Evolutionary conservation across 1,140 invertebrate species (phyloP).

Genomic region (Popillia japonica): DNA sequence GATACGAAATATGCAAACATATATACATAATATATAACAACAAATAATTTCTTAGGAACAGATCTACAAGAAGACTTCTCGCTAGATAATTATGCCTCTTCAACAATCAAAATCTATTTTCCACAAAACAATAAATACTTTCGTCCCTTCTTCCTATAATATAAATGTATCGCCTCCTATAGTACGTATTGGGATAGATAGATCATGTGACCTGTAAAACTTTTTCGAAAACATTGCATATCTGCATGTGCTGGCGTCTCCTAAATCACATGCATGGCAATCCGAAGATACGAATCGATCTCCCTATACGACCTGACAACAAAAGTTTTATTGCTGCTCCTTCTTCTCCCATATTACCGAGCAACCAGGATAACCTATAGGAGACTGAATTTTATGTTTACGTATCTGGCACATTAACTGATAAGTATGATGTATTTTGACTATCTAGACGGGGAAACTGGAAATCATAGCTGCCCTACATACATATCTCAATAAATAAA

Average conservation of each 20-base stretch:
- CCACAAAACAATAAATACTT: not conserved
- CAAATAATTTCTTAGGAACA: too few relatives aligned
- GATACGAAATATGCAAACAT: too few relatives aligned
- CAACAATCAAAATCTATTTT: not conserved
- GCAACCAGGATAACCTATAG: not conserved
- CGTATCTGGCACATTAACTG: not conserved
- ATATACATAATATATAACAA: too few relatives aligned
- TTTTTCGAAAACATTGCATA: constrained; percentile 26
- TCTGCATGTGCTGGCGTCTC: constrained; percentile 21
- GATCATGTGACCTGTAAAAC: constrained; percentile 8
- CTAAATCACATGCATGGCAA: constrained; percentile 38
- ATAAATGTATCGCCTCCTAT: not conserved
- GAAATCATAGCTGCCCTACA: too few relatives aligned
- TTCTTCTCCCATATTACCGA: not conserved
- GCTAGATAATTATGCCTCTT: too few relatives aligned
- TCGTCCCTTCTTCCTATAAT: not conserved
- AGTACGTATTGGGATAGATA: not conserved
- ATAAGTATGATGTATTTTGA: not conserved
- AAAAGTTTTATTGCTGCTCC: constrained; percentile 38
- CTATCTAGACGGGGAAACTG: too few relatives aligned
- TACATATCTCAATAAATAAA: too few relatives aligned
- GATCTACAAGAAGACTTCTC: too few relatives aligned
- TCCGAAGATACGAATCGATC: constrained; percentile 26
- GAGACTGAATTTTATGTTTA: not conserved
- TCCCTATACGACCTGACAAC: constrained; percentile 29